A percentile compares a stretch with the other conserved stretches of the same genome.
Evolutionary conservation across 2,888 invertebrate species (phyloP).

Genomic region (Drosophila mettleri): DNA sequence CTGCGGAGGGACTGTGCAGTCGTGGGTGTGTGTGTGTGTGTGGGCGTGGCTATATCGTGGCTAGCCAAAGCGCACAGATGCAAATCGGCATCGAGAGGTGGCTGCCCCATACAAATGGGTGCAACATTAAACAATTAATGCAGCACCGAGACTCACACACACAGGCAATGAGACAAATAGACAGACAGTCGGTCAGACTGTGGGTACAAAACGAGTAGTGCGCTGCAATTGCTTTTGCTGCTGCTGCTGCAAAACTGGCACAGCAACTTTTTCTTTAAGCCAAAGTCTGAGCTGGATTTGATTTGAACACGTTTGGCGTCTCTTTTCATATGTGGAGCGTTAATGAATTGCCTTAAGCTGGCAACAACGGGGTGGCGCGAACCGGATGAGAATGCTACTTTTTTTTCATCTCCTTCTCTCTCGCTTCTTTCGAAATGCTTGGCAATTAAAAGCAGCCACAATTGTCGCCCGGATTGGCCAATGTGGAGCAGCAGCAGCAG

Average conservation of each 20-base stretch:
- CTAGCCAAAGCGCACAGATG: constrained; percentile 45
- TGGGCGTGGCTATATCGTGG: constrained; percentile 30
- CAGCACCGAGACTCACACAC: constrained; percentile 39
- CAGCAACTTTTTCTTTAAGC: constrained; percentile 77
- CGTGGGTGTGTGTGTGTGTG: constrained; percentile 28
- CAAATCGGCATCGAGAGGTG: constrained; percentile 65
- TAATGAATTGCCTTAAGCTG: constrained; percentile 70
- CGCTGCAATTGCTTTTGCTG: constrained; percentile 20
- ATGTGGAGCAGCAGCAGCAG: constrained; percentile 39
- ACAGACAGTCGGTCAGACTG: constrained; percentile 30
- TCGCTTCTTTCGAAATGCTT: constrained; percentile 41
- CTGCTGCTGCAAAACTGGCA: constrained; percentile 68
- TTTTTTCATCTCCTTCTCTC: neutral
- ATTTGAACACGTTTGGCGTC: constrained; percentile 46
- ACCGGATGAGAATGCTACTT: constrained; percentile 73
- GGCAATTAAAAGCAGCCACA: constrained; percentile 70
- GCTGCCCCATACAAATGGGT: constrained; percentile 65
- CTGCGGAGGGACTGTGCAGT: constrained; percentile 1
- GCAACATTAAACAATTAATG: constrained; percentile 79
- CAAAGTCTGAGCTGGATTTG: constrained; percentile 58
- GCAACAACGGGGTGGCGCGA: constrained; percentile 53
- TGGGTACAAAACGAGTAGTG: constrained; percentile 33
- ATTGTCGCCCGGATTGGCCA: constrained; percentile 68
- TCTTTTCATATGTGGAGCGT: constrained; percentile 64
- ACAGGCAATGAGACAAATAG: constrained; percentile 2